phyloP scores from a whole-genome alignment of 2,113 vertebrate genomes.

The Pyrgilauda ruficollis region DNA sequence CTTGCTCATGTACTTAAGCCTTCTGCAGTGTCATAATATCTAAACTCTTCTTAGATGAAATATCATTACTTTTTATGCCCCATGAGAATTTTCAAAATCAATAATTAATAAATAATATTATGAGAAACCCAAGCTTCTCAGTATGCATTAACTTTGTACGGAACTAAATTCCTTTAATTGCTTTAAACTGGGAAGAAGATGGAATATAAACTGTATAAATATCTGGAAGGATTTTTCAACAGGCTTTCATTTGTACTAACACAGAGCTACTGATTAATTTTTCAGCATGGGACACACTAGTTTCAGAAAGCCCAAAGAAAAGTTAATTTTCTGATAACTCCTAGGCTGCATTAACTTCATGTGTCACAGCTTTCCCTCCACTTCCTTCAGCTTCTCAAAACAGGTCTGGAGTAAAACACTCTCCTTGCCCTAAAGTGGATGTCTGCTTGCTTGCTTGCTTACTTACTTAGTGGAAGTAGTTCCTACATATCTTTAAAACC shows the following conservation, averaged over 20 bases:
- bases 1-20: background rate
- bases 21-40: background rate
- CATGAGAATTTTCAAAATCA: background rate
- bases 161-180: background rate
- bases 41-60: background rate
- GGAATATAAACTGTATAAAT: background rate
- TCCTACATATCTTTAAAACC: background rate
- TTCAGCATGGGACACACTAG: background rate
- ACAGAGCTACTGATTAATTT: background rate
- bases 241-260: background rate
- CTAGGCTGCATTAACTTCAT: background rate
- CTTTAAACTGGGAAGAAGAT: conserved; percentile 16
- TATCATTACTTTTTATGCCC: background rate
- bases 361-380: background rate
- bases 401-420: background rate
- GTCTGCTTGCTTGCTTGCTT: background rate
- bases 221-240: background rate
- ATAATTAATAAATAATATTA: conserved; percentile 13
- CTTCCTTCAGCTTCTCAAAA: background rate
- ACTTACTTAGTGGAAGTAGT: background rate
- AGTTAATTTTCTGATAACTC: background rate
- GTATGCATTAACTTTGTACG: conserved; percentile 2
- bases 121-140: background rate
- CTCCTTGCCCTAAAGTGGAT: background rate
- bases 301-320: background rate